phyloP scores from a whole-genome alignment of 1,140 invertebrate species.

The Drusus annulatus region DNA sequence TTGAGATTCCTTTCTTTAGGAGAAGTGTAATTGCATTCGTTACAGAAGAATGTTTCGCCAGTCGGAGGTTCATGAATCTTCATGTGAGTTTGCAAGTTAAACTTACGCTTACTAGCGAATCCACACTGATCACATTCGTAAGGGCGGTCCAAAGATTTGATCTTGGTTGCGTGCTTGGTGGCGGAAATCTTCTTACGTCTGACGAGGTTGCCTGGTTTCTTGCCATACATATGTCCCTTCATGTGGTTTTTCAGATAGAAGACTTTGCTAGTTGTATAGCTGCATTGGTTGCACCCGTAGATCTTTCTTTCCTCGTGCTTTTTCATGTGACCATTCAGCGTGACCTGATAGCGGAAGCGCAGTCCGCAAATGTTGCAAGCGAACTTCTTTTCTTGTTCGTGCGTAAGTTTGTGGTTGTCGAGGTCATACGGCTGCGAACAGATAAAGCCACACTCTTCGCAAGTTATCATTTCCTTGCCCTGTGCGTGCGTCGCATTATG shows the following conservation, averaged over 20 bases:
- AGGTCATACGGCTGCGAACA: constrained; percentile 16
- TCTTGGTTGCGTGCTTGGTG: constrained; percentile 14
- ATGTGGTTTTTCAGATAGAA: constrained; percentile 59
- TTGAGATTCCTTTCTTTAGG: constrained; percentile 20
- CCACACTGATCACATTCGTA: constrained; percentile 65
- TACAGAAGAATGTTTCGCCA: constrained; percentile 30
- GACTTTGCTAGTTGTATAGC: constrained; percentile 34
- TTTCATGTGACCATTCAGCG: constrained; percentile 36
- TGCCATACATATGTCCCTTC: constrained; percentile 61
- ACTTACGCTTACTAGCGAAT: constrained; percentile 27
- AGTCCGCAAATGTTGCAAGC: constrained; percentile 21
- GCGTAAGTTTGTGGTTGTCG: constrained; percentile 23
- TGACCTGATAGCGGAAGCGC: constrained; percentile 34
- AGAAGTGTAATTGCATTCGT: constrained; percentile 28
- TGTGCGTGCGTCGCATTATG: constrained; percentile 24
- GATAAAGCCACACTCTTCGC: constrained; percentile 39
- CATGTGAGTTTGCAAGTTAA: constrained; percentile 31
- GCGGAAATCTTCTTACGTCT: not conserved
- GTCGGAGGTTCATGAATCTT: constrained; percentile 27
- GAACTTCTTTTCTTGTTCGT: constrained; percentile 35
- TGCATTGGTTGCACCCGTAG: constrained; percentile 39
- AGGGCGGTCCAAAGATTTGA: constrained; percentile 66
- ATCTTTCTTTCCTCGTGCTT: constrained; percentile 34
- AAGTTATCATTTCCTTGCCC: constrained; percentile 28
- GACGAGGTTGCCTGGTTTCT: not conserved